Percentiles rank a stretch among this genome's conserved stretches.
These are phyloP conservation scores for Mugil cephalus DNA, from an alignment of 2,113 vertebrate genomes.

Conservation along the genomic window DNA sequence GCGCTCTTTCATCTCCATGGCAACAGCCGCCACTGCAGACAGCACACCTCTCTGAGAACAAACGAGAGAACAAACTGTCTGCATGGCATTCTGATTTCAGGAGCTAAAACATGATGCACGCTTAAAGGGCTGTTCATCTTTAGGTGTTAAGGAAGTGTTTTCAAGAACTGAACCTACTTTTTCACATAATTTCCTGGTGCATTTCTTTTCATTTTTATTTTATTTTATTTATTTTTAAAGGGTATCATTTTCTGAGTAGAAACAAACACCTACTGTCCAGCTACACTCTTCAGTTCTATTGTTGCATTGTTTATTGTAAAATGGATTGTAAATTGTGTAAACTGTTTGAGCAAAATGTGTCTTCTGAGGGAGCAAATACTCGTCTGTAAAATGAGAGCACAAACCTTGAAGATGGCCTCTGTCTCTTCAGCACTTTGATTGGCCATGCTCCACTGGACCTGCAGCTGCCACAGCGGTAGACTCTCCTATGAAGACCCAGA, in stretches of 20 bases:
- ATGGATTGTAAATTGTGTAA: too few species aligned
- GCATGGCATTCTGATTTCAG: slow-evolving; percentile 9
- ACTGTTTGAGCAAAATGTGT: too few species aligned
- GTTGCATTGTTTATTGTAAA: too few species aligned
- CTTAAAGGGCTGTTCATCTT: neutral
- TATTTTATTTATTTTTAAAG: too few species aligned
- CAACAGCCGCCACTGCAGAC: slow-evolving; percentile 80
- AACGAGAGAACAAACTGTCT: slow-evolving; percentile 45
- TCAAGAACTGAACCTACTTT: neutral
- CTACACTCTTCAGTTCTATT: too few species aligned
- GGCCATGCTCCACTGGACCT: slow-evolving; percentile 89
- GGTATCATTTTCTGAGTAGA: too few species aligned
- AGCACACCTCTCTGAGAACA: slow-evolving; percentile 86
- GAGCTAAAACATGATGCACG: slow-evolving; percentile 24
- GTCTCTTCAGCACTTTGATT: slow-evolving; percentile 84
- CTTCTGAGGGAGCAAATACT: neutral
- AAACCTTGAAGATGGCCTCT: slow-evolving; percentile 88
- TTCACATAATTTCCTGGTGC: neutral
- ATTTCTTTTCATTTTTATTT: too few species aligned
- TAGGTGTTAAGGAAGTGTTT: neutral
- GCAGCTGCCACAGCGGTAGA: slow-evolving; percentile 89
- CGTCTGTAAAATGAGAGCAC: neutral
- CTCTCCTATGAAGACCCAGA: slow-evolving; percentile 82
- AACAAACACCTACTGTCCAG: too few species aligned
- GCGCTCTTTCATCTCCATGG: slow-evolving; percentile 88